A percentile compares a stretch with the other conserved stretches of the same genome.
These are phyloP conservation scores for Petrocephalus zakoni DNA, from an alignment of 2,113 vertebrate genomes.

Conservation along the genomic window DNA sequence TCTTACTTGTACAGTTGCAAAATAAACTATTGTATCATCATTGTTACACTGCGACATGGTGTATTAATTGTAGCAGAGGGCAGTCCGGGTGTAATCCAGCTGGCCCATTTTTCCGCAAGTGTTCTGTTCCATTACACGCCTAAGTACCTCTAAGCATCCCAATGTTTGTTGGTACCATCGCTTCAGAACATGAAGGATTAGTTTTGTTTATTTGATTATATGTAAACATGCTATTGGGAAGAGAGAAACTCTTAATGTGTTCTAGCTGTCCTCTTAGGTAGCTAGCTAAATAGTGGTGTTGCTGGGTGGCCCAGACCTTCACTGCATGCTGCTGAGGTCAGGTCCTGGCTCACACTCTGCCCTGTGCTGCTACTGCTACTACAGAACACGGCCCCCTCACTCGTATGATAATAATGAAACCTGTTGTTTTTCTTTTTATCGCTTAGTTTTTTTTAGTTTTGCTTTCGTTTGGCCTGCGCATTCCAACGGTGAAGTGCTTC, in stretches of 20 bases:
- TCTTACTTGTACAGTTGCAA: not conserved
- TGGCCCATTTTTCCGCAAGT: not conserved
- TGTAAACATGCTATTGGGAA: not conserved
- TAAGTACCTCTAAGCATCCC: not conserved
- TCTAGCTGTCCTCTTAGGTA: not conserved
- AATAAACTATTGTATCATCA: not conserved
- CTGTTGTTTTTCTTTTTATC: not conserved
- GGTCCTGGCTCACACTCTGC: not conserved
- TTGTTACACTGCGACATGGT: not conserved
- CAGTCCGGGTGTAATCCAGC: not conserved
- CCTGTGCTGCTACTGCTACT: not conserved
- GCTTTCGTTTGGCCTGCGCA: not conserved
- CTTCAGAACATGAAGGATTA: not conserved
- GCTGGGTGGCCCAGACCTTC: not conserved
- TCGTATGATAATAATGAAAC: not conserved
- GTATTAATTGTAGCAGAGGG: not conserved
- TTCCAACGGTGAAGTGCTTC: not conserved
- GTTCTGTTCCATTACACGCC: not conserved
- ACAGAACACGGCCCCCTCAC: not conserved
- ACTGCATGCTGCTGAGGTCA: not conserved
- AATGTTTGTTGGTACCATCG: not conserved
- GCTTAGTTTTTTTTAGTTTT: not conserved
- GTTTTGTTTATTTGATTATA: not conserved
- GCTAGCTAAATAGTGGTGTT: not conserved
- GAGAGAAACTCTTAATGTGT: not conserved